Base-by-base conservation (phyloP, 2,888 invertebrate species). In the Minunthozetes semirufus region DNA sequence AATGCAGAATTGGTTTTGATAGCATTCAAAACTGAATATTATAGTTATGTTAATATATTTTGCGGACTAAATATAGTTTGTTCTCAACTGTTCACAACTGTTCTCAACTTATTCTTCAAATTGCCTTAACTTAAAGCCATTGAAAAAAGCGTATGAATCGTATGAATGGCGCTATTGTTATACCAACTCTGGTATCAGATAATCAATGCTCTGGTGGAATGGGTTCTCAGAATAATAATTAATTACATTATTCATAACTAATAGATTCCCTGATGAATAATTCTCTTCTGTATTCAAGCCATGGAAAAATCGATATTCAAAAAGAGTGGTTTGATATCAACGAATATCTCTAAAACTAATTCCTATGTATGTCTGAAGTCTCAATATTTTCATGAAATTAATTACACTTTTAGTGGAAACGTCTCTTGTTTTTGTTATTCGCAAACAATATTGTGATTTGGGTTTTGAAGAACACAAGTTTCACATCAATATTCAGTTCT, bases 231-330 rank as follows among this genome's bases (percentile, higher is more conserved):
- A 70, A 46, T 61, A 70, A 68, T 68, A 15, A 68, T 48, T 70
- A 70, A 70, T 70, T 70, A 19, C 6, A 70, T 42, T 48, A 70
- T 70, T 70, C 48, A 70, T 42, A 70, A 46, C 22, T 17, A 46
- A 25, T 33, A 15, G 11, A 66, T 66, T 25, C 70, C 70, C 70
- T 15, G 19, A 70, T 70, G 70, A 70, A 70, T 70, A 48, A 46
- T 42, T 68, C 29, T 29, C n/a, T n/a, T 46, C 33, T 46, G 13
- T 46, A 48, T 22, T 48, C 22, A 46, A 48, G 48, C 2, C 25
- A 27, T 9, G 42, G 29, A 38, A 66, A n/a, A 66, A 66, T 66
- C 63, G 19, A 66, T 66, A 38, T 6, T 19, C n/a, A 19, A 13
- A 19, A 66, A 8, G n/a, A 38, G 33, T 38, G 38, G 38, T 6